Percentiles rank a stretch among this genome's conserved stretches.
Conservation (phyloP, 2,888 invertebrate species). For the Calameuta filiformis region DNA sequence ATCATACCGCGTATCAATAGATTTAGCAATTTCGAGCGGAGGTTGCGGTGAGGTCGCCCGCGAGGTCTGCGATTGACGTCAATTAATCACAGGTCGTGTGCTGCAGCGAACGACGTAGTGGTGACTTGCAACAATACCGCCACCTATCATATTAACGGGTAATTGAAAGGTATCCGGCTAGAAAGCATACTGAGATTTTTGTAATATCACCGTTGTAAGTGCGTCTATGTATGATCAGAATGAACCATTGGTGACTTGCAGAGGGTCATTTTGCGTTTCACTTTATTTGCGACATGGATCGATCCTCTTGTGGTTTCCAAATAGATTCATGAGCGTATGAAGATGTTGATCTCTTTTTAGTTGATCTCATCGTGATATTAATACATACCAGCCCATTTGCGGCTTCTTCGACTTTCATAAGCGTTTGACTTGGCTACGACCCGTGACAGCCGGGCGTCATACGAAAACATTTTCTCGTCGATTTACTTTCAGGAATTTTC, state of each 20-base stretch:
- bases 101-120: slow-evolving; percentile 61
- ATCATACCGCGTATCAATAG: slow-evolving; percentile 36
- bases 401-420: slow-evolving; percentile 25
- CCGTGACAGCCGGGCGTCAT: slow-evolving; percentile 52
- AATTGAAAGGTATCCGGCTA: slow-evolving; percentile 65
- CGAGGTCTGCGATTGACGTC: slow-evolving; percentile 63
- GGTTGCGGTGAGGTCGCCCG: slow-evolving; percentile 11
- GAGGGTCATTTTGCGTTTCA: slow-evolving; percentile 6
- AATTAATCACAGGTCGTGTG: slow-evolving; percentile 61
- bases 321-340: neutral
- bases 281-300: slow-evolving; percentile 7
- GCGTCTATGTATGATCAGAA: slow-evolving; percentile 32
- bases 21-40: slow-evolving; percentile 29
- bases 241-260: slow-evolving; percentile 62
- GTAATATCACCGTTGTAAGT: slow-evolving; percentile 51
- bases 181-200: slow-evolving; percentile 59
- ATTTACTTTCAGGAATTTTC: slow-evolving; percentile 64
- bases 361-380: slow-evolving; percentile 40
- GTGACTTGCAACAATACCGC: slow-evolving; percentile 61
- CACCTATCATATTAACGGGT: slow-evolving; percentile 63
- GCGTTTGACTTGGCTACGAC: slow-evolving; percentile 57
- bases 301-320: slow-evolving; percentile 22
- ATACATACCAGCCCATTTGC: slow-evolving; percentile 43
- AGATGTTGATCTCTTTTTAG: neutral
- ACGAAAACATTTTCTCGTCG: slow-evolving; percentile 63